phyloP scores from a whole-genome alignment of 2,113 vertebrate species.

The Psophia crepitans region DNA sequence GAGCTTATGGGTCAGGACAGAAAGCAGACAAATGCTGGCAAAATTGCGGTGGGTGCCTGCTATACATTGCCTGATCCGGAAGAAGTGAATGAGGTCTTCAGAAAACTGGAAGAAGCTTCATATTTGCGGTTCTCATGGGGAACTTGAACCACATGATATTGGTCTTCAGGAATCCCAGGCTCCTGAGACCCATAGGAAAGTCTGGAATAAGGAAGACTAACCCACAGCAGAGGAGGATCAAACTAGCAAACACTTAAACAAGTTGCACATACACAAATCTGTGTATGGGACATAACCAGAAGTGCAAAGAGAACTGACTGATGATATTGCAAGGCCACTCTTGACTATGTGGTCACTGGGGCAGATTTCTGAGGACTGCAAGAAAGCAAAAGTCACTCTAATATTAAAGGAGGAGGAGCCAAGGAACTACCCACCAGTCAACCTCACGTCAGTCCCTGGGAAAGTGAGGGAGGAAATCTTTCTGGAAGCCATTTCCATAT shows the following conservation, averaged over 20 bases:
- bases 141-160: neutral
- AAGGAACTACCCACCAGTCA: neutral
- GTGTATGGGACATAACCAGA: neutral
- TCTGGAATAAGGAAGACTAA: neutral
- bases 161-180: neutral
- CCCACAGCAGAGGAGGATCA: neutral
- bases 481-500: neutral
- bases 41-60: neutral
- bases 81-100: neutral
- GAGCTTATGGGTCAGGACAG: neutral
- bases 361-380: neutral
- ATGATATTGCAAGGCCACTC: neutral
- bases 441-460: neutral
- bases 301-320: neutral
- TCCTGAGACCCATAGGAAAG: neutral
- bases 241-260: neutral
- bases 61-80: neutral
- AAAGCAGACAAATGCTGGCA: neutral
- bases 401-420: neutral
- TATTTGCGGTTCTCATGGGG: neutral
- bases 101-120: neutral
- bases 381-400: neutral
- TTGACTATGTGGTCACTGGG: neutral
- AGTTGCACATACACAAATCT: neutral
- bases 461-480: neutral